Conservation (phyloP, 2,113 vertebrate genomes). For the Microcebus jonahi region DNA sequence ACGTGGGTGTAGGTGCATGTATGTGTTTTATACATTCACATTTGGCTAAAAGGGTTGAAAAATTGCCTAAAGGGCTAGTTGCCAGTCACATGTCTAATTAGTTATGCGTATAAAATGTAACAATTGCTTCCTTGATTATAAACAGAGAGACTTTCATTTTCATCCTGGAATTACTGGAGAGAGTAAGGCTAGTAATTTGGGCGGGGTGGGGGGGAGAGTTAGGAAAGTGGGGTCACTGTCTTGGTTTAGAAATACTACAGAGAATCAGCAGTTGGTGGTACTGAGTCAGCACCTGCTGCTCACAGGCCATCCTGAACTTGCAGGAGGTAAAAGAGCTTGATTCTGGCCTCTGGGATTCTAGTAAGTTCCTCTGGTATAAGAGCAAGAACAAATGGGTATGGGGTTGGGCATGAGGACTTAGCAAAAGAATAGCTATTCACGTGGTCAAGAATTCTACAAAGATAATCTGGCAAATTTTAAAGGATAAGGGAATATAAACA, state of each 20-base stretch:
- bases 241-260: neutral
- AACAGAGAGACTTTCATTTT: slow-evolving; percentile 8
- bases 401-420: neutral
- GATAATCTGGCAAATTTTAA: neutral
- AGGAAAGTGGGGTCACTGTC: neutral
- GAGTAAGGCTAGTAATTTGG: neutral
- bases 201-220: neutral
- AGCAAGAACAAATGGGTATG: neutral
- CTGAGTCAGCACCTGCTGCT: neutral
- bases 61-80: slow-evolving; percentile 27
- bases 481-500: neutral
- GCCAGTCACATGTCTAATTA: slow-evolving; percentile 54
- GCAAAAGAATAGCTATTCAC: neutral
- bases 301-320: neutral
- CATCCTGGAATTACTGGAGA: neutral
- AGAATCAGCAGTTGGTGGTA: neutral
- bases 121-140: slow-evolving; percentile 24
- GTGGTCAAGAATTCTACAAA: neutral
- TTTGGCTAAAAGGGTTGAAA: slow-evolving; percentile 47
- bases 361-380: neutral
- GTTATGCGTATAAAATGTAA: neutral
- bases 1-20: neutral
- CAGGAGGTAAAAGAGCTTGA: neutral
- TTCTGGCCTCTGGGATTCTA: neutral
- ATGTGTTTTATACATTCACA: slow-evolving; percentile 28